Base-by-base conservation (phyloP, 2,113 vertebrate species). In the Serinus canaria region DNA sequence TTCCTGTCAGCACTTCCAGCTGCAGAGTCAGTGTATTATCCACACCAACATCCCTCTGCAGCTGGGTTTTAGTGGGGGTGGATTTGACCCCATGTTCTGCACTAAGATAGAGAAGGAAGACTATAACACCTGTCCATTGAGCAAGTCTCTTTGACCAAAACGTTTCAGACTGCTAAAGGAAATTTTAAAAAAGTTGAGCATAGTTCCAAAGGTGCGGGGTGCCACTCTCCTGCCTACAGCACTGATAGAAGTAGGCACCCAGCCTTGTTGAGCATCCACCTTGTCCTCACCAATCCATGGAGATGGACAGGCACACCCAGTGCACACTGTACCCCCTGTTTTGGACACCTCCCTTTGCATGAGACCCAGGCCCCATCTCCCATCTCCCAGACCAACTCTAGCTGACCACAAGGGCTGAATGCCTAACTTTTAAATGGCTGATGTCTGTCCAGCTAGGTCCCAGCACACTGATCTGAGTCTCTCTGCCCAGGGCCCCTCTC, bases 1-100 rank as follows among this genome's bases (percentile, higher is more conserved):
- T 87, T 79, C 85, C 28, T 44, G 50, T 66, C 53, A 83, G 67
- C 49, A 50, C 44, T 69, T 92, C 22, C 56, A 58, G 33, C 25
- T 66, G 18, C 0, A 0, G 15, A 46, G n/a, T 49, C 74, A 68
- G 30, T 1, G 2, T 5, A 4, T 77, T 58, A 62, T 5, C 58
- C 66, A 46, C 31, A 66, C 21, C 53, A 50, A 20, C 31, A 62
- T 27, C 63, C 58, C 50, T 47, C 50, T 44, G 43, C 55, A 79
- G 69, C 3, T 85, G 25, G 27, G 43, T 66, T 88, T 76, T 22
- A 35, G 23, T 18, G 25, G 23, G 24, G 20, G 9, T 73, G 35
- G 27, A 17, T 73, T 74, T 52, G 28, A 68, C 72, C 55, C 41
- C 35, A 59, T 18, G 50, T 25, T 64, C 37, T 15, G 8, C 22